These are phyloP conservation scores for Melitaea athalia DNA, from an alignment of 2,888 invertebrate genomes.

Conservation along the genomic window DNA sequence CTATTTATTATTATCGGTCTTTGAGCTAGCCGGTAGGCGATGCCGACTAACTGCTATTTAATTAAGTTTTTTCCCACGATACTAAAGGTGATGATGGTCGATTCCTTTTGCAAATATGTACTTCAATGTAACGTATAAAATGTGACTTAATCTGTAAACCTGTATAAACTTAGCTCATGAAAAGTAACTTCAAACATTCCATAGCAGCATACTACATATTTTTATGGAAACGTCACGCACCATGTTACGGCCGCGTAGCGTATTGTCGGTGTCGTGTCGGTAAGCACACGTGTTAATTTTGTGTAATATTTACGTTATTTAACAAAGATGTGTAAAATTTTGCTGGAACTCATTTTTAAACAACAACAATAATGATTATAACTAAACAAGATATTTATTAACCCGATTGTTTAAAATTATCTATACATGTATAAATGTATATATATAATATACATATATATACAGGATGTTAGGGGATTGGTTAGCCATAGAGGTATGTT, in stretches of 20 bases:
- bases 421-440: too few species aligned
- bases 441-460: too few species aligned
- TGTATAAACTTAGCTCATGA: constrained; percentile 1
- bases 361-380: background rate
- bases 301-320: constrained; percentile 8
- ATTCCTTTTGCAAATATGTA: background rate
- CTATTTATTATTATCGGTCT: constrained; percentile 38
- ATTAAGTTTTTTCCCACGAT: constrained; percentile 35
- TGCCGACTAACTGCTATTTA: too few species aligned
- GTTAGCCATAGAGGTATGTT: too few species aligned
- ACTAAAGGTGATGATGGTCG: constrained; percentile 10
- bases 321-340: constrained; percentile 10
- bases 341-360: constrained; percentile 6
- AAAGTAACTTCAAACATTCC: background rate
- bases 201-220: background rate
- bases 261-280: background rate
- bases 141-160: background rate
- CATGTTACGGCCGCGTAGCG: too few species aligned
- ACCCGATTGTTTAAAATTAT: background rate
- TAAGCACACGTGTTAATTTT: background rate
- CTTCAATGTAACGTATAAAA: background rate
- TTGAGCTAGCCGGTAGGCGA: constrained; percentile 24
- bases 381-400: too few species aligned
- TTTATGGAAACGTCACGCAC: constrained; percentile 2
- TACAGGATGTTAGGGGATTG: too few species aligned